Base-by-base conservation (phyloP, 2,113 vertebrate genomes). In the Acanthochromis polyacanthus region DNA sequence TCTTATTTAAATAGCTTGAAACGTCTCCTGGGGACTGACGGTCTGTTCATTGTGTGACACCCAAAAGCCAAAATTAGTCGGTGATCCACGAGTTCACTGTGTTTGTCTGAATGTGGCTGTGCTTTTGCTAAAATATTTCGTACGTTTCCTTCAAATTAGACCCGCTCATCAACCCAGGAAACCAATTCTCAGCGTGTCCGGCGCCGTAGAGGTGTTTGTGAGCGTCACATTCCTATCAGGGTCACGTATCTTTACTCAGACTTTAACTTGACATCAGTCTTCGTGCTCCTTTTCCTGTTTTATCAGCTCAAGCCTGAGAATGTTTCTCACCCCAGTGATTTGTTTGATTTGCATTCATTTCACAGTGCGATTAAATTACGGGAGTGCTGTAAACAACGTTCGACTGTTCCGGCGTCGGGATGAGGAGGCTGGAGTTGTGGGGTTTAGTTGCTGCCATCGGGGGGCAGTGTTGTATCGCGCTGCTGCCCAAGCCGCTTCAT, bases 381-480 rank as follows among this genome's bases (percentile, higher is more conserved):
- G 1, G 16, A 5, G 57, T 28, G 64, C 40, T 53, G 30, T 57
- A 62, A 57, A 51, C 60, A 64, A 15, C 20, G 22, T 72, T 4
- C 3, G 30, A 50, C 55, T 50, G 22, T 23, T 70, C 14, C 6
- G 69, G 10, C 64, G 12, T 8, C 1, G 36, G 50, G 48, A 0
- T 25, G 45, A 8, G 3, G 0, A 22, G 1, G 32, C 53, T 51
- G 5, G 15, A 17, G 6, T 30, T 79, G 82, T 32, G 15, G 48
- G 71, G 25, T 43, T 60, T 5, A 4, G 25, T n/a, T 65, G 9
- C 32, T 25, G 4, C 48, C 90, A 73, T 8, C 19, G 76, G 92
- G 62, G 83, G 88, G 92, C 89, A 91, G 82, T 81, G 71, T 89
- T 89, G 89, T 51, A 75, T 20, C 48, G 50, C 50, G 11, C 1